Evolutionary conservation across 2,113 vertebrate genomes (phyloP), one percentile per base, ranked within the genome.

Genomic region (Hymenochirus boettgeri): DNA sequence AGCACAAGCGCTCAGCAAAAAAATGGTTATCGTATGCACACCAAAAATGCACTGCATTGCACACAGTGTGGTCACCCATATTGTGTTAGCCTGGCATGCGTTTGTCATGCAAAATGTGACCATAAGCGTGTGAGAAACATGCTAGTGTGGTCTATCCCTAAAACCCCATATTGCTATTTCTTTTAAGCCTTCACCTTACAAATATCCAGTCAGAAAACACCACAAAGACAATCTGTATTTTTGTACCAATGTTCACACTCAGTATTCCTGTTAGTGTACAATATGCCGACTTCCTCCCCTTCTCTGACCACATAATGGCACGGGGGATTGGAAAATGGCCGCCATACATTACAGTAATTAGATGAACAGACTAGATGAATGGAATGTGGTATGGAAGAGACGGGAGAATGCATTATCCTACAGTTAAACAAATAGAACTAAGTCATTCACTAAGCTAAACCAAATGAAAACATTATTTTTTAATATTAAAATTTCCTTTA

Each of bases 381-480:
- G 26, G 39, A 55, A 63, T 31, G 50, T 29, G 35, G 35, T 63
- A 29, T 53, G 23, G 26, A 50, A 53, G 48, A 55, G 54, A 63
- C 42, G 3, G 24, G 61, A 46, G 61, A 62, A n/a, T 26, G 52
- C 52, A 47, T 62, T 62, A 63, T 63, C 23, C 50, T 63, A 55
- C 42, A 63, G 51, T 3, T 7, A 21, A 45, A 42, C 35, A 15
- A 29, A 29, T 29, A 63, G 54, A 63, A 63, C 19, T 42, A 54
- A 8, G 53, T 19, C 33, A 2, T 21, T 18, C 29, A 23, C 17
- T 63, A 33, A 19, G 33, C 48, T 13, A 8, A 26, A 63, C 50
- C 33, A 63, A 52, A 63, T 42, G 50, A 39, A 63, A 63, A 63
- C 50, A 63, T 54, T 54, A 54, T 54, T 54, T 63, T 63, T 45